Conservation (phyloP, 2,888 invertebrate species). For the Ryuthela nishihirai region DNA sequence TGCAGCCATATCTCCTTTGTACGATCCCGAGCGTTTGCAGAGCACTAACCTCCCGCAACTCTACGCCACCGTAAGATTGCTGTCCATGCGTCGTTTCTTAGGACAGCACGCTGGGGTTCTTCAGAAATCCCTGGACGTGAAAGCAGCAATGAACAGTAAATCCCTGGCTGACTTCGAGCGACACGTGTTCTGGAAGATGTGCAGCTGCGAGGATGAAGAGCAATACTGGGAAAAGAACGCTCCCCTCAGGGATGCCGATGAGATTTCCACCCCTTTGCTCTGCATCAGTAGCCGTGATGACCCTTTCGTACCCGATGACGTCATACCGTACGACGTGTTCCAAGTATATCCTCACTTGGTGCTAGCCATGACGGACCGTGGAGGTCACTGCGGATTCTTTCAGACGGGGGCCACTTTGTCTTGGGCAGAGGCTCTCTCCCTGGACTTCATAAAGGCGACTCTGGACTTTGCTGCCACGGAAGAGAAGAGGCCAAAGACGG, state of each 20-base stretch:
- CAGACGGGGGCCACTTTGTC: conserved; percentile 30
- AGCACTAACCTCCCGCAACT: conserved; percentile 14
- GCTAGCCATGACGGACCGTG: conserved; percentile 46
- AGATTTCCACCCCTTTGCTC: conserved; percentile 48
- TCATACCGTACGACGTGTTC: conserved; percentile 47
- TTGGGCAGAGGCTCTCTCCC: conserved; percentile 12
- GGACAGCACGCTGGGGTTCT: conserved; percentile 44
- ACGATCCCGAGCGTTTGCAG: conserved; percentile 41
- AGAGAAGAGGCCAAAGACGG: background rate
- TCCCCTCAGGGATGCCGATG: conserved; percentile 48
- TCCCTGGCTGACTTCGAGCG: conserved; percentile 45
- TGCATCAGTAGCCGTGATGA: conserved; percentile 48
- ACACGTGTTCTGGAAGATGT: conserved; percentile 44
- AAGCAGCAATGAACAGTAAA: conserved; percentile 42
- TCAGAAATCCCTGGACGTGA: conserved; percentile 43
- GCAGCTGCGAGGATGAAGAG: conserved; percentile 43
- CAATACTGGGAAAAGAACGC: conserved; percentile 48
- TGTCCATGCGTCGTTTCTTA: conserved; percentile 44
- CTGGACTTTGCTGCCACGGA: conserved; percentile 11
- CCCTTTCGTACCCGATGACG: conserved; percentile 43
- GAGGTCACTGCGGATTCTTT: conserved; percentile 49
- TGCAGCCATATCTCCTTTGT: conserved; percentile 47
- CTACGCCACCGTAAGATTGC: conserved; percentile 44
- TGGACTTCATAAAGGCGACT: conserved; percentile 18
- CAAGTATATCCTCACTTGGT: conserved; percentile 47